A percentile compares a stretch with the other conserved stretches of the same genome.
These are phyloP conservation scores for Pantherophis guttatus DNA, from an alignment of 2,113 vertebrate species.

Conservation along the genomic window DNA sequence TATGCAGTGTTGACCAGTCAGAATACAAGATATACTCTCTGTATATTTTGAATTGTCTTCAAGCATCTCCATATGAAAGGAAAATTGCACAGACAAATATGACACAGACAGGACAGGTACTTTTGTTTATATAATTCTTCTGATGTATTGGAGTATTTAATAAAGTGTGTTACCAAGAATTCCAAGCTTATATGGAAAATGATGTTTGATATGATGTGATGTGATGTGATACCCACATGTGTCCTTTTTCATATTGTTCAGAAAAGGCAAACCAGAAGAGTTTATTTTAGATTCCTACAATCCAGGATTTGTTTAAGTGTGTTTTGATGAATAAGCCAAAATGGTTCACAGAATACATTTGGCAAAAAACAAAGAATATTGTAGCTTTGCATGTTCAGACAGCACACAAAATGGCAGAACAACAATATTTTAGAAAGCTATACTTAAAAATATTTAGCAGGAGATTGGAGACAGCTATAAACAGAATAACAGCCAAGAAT, in stretches of 20 bases:
- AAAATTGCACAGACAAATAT: not conserved
- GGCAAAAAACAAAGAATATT: not conserved
- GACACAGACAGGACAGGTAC: not conserved
- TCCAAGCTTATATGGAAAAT: not conserved
- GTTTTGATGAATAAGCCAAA: not conserved
- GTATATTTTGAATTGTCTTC: not conserved
- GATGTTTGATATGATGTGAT: not conserved
- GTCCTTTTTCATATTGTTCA: not conserved
- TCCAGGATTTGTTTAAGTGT: not conserved
- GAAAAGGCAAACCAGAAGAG: not conserved
- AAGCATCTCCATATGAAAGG: not conserved
- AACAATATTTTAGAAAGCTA: not conserved
- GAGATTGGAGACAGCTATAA: not conserved
- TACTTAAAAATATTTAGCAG: slow-evolving; percentile 6
- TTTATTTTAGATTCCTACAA: not conserved
- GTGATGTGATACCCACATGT: not conserved
- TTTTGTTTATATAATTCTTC: not conserved
- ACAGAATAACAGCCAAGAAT: slow-evolving; percentile 4
- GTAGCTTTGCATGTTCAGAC: not conserved
- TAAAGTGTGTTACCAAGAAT: not conserved
- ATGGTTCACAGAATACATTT: not conserved
- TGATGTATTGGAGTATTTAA: not conserved
- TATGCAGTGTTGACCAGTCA: not conserved
- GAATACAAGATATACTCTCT: not conserved
- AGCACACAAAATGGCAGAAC: not conserved